These are phyloP conservation scores for Hybognathus amarus DNA, from an alignment of 2,797 vertebrate genomes.

Conservation along the genomic window DNA sequence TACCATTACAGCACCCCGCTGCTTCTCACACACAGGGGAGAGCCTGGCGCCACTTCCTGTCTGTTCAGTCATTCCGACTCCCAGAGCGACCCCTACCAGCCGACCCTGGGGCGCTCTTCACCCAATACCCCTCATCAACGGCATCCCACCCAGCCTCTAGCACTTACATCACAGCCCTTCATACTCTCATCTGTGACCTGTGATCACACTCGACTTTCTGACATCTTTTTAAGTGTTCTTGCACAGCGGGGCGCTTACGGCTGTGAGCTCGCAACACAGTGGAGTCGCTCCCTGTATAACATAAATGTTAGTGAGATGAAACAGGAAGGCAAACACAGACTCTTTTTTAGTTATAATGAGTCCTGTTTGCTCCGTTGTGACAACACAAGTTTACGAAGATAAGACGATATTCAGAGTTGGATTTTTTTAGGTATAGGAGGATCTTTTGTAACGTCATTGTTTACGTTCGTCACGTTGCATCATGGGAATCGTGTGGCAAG, in stretches of 20 bases:
- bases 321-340: conserved; percentile 49
- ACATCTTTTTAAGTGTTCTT: conserved; percentile 52
- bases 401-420: conserved; percentile 17
- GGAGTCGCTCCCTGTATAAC: conserved; percentile 40
- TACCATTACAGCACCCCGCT: conserved; percentile 35
- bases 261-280: conserved; percentile 28
- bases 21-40: conserved; percentile 33
- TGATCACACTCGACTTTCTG: conserved; percentile 47
- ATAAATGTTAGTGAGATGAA: conserved; percentile 48
- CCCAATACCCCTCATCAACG: conserved; percentile 20
- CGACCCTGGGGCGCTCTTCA: conserved; percentile 33
- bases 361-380: conserved; percentile 33
- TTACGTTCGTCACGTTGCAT: no score
- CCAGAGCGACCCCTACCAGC: conserved; percentile 23
- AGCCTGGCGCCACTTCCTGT: conserved; percentile 38
- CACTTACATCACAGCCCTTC: conserved; percentile 40
- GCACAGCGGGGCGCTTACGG: conserved; percentile 36
- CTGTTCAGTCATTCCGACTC: conserved; percentile 18
- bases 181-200: conserved; percentile 45
- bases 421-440: no score
- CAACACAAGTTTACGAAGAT: conserved; percentile 25
- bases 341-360: conserved; percentile 56
- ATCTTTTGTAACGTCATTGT: no score
- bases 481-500: no score
- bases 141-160: conserved; percentile 16